Conservation (phyloP, 2,113 vertebrate species). For the Eubucco bourcierii region DNA sequence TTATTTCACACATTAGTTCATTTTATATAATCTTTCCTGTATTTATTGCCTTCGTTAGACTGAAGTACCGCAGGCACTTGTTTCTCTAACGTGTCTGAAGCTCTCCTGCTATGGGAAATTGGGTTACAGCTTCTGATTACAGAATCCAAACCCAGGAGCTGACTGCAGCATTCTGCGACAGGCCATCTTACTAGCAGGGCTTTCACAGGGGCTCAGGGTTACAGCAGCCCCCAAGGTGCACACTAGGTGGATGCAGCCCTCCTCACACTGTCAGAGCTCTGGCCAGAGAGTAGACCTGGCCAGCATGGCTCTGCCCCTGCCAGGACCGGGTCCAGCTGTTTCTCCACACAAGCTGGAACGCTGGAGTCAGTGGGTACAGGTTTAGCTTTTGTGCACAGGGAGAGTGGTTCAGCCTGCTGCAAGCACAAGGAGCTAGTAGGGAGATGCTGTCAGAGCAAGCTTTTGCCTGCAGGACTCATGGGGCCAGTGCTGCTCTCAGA, state of each 20-base stretch:
- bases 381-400: not conserved
- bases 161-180: not conserved
- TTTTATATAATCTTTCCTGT: constrained; percentile 47
- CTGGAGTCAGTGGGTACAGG: rapidly evolving
- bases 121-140: constrained; percentile 39
- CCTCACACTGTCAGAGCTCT: rapidly evolving
- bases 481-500: not conserved
- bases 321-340: not conserved
- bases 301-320: not conserved
- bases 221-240: not conserved
- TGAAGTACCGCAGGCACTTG: constrained; percentile 31
- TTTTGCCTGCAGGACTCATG: rapidly evolving
- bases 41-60: constrained; percentile 54
- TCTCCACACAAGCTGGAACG: not conserved
- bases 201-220: rapidly evolving
- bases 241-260: not conserved
- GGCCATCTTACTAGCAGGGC: not conserved
- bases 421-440: not conserved
- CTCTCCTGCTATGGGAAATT: not conserved
- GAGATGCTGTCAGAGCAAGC: not conserved
- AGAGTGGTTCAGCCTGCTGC: rapidly evolving
- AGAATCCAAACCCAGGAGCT: not conserved
- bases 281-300: rapidly evolving
- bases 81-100: constrained; percentile 39
- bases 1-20: constrained; percentile 59